Base-by-base conservation (phyloP, 1,140 invertebrate genomes). In the Anoplophora glabripennis region DNA sequence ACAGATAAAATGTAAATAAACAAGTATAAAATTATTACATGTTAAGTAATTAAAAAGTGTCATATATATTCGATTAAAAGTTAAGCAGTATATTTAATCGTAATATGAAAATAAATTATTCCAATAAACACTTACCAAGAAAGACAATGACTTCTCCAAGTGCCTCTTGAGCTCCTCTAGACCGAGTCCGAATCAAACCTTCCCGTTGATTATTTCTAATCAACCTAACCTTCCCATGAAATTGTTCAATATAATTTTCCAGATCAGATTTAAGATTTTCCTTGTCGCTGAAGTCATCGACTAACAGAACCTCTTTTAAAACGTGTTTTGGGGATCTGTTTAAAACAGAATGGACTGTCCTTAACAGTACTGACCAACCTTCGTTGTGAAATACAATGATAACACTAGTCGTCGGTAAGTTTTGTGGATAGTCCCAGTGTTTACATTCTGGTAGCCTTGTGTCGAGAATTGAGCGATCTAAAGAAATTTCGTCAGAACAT, bases 381-480 rank as follows among this genome's bases (percentile, higher is more conserved):
- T 99, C 95, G 76, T 99, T 99, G 73, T 99, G 96, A 75, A 99
- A 99, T 9, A 99, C 97, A 59, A 99, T 88, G 61, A 99, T 96
- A 0, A 99, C 94, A 73, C 91, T 94, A 3, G 95, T 93, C 48
- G 82, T 87, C 0, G 96, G 95, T 64, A 99, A 80, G 58, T 90
- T 80, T 66, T 85, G 82, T 5, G 95, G 92, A 78, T 99, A 99
- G 70, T 96, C 84, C 96, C 97, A 99, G 73, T 94, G 89, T 75
- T 93, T 93, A 77, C 97, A 99, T 75, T 98, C 94, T 37, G 86
- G 79, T 33, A 90, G 76, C 53, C 96, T 81, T 0, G 93, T 92
- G 76, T 99, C 96, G 17, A 89, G 88, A 59, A 98, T 88, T 7
- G 86, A 80, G 66, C 96, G 81, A 72, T 72, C 66, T 53, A 73